These are phyloP conservation scores for Musca domestica DNA, from an alignment of 1,140 invertebrate species.

Conservation along the genomic window DNA sequence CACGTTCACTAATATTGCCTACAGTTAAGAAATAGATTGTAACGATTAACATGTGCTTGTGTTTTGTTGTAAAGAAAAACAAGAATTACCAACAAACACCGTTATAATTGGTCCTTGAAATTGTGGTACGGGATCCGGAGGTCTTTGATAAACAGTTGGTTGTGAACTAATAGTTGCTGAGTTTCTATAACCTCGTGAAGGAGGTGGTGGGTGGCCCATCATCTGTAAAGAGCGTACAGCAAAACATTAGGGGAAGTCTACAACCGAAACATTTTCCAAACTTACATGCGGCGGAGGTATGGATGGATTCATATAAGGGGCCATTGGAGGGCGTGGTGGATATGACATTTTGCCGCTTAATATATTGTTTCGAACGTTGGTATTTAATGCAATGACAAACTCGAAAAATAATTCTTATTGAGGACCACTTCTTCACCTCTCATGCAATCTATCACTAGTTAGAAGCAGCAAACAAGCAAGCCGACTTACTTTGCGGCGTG, in stretches of 20 bases:
- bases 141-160: conserved; percentile 48
- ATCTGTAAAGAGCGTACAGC: conserved; percentile 46
- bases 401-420: not conserved
- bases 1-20: conserved; percentile 95
- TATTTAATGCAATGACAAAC: not conserved
- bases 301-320: conserved; percentile 59
- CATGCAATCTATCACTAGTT: too few species aligned
- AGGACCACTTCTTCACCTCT: not conserved
- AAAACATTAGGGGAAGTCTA: not conserved
- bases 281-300: conserved; percentile 56
- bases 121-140: conserved; percentile 48
- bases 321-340: conserved; percentile 58
- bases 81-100: conserved; percentile 78
- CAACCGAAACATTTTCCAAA: not conserved
- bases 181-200: conserved; percentile 52
- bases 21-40: conserved; percentile 27
- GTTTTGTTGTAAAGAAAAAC: not conserved
- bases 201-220: conserved; percentile 55
- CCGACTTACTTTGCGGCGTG: too few species aligned
- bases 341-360: conserved; percentile 39
- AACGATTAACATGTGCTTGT: not conserved
- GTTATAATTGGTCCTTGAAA: conserved; percentile 84
- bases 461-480: too few species aligned
- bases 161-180: conserved; percentile 52
- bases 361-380: not conserved